phyloP scores from a whole-genome alignment of 2,888 invertebrate genomes.

The Anaspis maculata region DNA sequence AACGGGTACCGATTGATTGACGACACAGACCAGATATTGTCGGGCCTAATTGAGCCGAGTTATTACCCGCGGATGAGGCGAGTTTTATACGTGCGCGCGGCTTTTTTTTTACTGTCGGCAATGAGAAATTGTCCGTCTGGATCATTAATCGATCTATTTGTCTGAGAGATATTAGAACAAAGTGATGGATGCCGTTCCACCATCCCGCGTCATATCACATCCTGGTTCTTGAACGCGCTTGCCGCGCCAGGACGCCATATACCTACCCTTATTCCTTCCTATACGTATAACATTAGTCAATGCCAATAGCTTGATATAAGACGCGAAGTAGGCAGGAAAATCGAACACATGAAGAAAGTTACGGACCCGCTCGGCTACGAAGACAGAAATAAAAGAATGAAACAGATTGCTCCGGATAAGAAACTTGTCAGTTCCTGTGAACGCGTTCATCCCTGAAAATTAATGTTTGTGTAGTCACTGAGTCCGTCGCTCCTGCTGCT shows the following conservation, averaged over 20 bases:
- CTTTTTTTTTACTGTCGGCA: no score
- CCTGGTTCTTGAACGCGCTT: constrained; percentile 4
- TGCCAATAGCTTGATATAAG: constrained; percentile 20
- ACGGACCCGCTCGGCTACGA: constrained; percentile 18
- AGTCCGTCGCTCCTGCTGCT: constrained; percentile 6
- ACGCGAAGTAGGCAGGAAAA: constrained; percentile 22
- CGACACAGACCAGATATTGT: no score
- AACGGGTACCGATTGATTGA: no score
- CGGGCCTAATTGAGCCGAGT: no score
- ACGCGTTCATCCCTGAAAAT: constrained; percentile 44
- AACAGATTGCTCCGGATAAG: constrained; percentile 43
- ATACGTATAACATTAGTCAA: constrained; percentile 30
- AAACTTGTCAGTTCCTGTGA: constrained; percentile 42
- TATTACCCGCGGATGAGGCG: no score
- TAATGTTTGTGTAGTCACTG: constrained; percentile 31
- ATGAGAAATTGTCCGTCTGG: no score
- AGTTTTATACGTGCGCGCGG: no score
- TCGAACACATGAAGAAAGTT: constrained; percentile 30
- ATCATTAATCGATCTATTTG: constrained; percentile 16
- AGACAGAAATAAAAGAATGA: constrained; percentile 40
- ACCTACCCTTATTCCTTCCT: constrained; percentile 14
- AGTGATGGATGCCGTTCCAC: constrained; percentile 17
- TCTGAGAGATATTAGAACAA: constrained; percentile 17
- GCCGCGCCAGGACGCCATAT: constrained; percentile 3
- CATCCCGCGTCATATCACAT: no score